phyloP scores from a whole-genome alignment of 2,888 invertebrate genomes.

The Diarsia dahlii region DNA sequence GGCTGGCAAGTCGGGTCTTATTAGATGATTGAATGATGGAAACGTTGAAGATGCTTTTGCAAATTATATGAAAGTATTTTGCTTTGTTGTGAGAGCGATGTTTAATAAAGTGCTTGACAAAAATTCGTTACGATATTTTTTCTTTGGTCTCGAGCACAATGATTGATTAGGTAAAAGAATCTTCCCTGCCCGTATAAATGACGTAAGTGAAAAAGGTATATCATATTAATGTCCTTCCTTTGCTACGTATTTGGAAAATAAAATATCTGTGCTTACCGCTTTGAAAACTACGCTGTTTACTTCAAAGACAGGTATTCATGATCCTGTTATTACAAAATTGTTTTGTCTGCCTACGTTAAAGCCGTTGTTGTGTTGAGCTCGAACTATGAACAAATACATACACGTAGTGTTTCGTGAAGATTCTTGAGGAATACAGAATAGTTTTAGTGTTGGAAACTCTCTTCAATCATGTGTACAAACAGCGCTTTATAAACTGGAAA shows the following conservation, averaged over 20 bases:
- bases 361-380: neutral
- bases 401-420: neutral
- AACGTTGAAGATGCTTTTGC: slow-evolving; percentile 55
- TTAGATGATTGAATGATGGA: slow-evolving; percentile 60
- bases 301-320: slow-evolving; percentile 35
- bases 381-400: slow-evolving; percentile 5
- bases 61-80: slow-evolving; percentile 55
- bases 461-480: neutral
- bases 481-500: neutral
- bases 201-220: slow-evolving; percentile 34
- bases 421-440: slow-evolving; percentile 8
- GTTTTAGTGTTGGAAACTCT: neutral
- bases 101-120: slow-evolving; percentile 45
- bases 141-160: slow-evolving; percentile 27
- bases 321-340: slow-evolving; percentile 30
- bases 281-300: slow-evolving; percentile 17
- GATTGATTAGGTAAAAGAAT: slow-evolving; percentile 47
- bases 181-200: neutral
- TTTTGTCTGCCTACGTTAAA: slow-evolving; percentile 18
- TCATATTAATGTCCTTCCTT: slow-evolving; percentile 16
- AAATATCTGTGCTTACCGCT: slow-evolving; percentile 18
- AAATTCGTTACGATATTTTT: slow-evolving; percentile 38
- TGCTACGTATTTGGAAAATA: slow-evolving; percentile 10
- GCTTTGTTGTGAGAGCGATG: slow-evolving; percentile 48
- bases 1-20: slow-evolving; percentile 53